These are phyloP conservation scores for Holcopasites calliopsidis DNA, from an alignment of 1,140 invertebrate species.

Conservation along the genomic window DNA sequence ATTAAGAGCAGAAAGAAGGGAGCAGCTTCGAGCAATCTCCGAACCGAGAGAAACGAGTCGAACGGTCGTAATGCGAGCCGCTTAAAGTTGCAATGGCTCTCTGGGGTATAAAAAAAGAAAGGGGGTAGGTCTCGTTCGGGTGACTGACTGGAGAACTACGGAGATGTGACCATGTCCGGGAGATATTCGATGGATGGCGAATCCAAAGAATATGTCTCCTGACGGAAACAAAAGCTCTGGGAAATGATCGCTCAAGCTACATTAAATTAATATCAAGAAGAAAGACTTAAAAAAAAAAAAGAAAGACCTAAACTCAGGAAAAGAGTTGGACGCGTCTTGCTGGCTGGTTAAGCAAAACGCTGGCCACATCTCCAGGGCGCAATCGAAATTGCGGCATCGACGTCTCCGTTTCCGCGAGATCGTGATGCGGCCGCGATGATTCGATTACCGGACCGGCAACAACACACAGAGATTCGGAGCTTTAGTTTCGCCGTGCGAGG, in stretches of 20 bases:
- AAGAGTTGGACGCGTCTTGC: constrained; percentile 5
- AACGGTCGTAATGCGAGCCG: constrained; percentile 71
- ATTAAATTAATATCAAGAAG: too few species aligned
- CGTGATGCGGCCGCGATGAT: constrained; percentile 37
- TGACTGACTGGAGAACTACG: constrained; percentile 63
- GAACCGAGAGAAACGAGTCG: constrained; percentile 66
- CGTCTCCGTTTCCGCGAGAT: constrained; percentile 35
- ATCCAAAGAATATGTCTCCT: too few species aligned
- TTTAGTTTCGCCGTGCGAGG: constrained; percentile 3
- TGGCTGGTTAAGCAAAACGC: constrained; percentile 7
- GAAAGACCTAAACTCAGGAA: too few species aligned
- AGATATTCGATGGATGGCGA: too few species aligned
- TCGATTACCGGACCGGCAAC: constrained; percentile 38
- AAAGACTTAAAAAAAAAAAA: too few species aligned
- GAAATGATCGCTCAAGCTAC: too few species aligned
- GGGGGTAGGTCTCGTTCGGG: constrained; percentile 56
- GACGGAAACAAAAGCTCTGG: too few species aligned
- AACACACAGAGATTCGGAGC: constrained; percentile 35
- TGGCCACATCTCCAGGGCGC: constrained; percentile 4
- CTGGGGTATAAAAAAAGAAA: constrained; percentile 61
- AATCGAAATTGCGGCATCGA: constrained; percentile 31
- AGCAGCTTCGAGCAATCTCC: constrained; percentile 43
- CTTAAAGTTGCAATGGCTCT: constrained; percentile 73
- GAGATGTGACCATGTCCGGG: too few species aligned
- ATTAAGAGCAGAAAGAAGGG: constrained; percentile 61